Base-by-base conservation (phyloP, 2,888 invertebrate genomes). In the Drosophila melanosoma region DNA sequence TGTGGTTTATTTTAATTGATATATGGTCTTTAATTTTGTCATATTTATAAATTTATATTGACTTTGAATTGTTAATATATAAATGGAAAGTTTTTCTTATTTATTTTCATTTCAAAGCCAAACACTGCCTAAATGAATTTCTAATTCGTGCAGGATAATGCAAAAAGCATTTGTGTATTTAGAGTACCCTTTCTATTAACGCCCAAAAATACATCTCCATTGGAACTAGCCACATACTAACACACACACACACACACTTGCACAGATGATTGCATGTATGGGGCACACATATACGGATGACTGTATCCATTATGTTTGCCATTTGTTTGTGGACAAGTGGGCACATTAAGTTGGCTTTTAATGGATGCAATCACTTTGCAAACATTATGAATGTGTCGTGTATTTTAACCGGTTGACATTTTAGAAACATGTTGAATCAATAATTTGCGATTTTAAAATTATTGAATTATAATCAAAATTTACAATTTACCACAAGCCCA, bases 311-410 rank as follows among this genome's bases (percentile, higher is more conserved):
- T 79, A 79, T 79, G 60, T 59, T 60, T 57, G 65, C 40, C 58
- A 69, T 58, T 72, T 65, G 76, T 79, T 87, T 83, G 87, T 79
- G 45, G 35, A 33, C 52, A 57, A 60, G 73, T 40, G 40, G 8
- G n/a, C 69, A 60, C 59, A 79, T 58, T 63, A 48, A 48, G 58
- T 59, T 54, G 59, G 65, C 62, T 61, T 62, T 64, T 56, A 64
- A 70, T 61, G 40, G 33, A 69, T 56, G 32, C 65, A 62, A 66
- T 71, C 71, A 59, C 49, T 62, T 62, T 42, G 33, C 36, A 32
- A 26, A 11, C 26, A 45, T 20, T 29, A 48, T 48, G 33, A 60
- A 42, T 56, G 51, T 54, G 66, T 63, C 49, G 66, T 59, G 58
- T 59, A 45, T 40, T 65, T 60, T n/a, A 54, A 40, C 49, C 65